Evolutionary conservation across 2,113 vertebrate species (phyloP), one percentile per base, ranked within the genome.

Genomic region (Synodontis membranacea): DNA sequence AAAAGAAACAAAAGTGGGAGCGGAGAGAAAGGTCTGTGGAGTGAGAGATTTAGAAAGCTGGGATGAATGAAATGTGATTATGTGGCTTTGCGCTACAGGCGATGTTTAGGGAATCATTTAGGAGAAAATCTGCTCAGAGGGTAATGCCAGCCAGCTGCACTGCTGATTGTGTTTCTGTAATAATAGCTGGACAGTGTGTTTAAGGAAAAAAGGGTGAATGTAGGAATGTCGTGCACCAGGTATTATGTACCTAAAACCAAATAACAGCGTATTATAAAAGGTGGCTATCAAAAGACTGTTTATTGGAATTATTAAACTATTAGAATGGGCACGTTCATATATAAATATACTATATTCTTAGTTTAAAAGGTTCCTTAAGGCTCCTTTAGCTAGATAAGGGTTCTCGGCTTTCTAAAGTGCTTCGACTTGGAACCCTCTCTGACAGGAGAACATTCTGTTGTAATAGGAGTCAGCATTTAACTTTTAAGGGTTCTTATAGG

Each of bases 81-180:
- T 92, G 88, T 86, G 85, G 86, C 56, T 82, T 42, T 89, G 82
- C 92, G 84, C 91, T 91, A 82, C 72, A 72, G 86, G 88, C 58
- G 82, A 88, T 92, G 88, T 93, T 88, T 79, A 70, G 87, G 72
- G 89, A 92, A 92, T 80, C 84, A 74, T 86, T 64, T 84, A 52
- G 86, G 68, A 50, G 85, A 56, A 91, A 86, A 89, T 78, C 6
- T 82, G 11, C 79, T 87, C 84, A 75, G 81, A 82, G 84, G 85
- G 52, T 88, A 86, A 90, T 87, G 31, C 72, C 79, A 75, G 75
- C 48, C 85, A 89, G 74, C 86, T 88, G 88, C 72, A 76, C 83
- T 48, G 64, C 80, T 70, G 81, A 82, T 54, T 90, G 74, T 87
- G 52, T 84, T 58, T 83, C 21, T 56, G 42, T 60, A 52, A 64